A percentile compares a stretch with the other conserved stretches of the same genome.
Evolutionary conservation across 2,797 vertebrate species (phyloP).

Genomic region (Champsocephalus gunnari): DNA sequence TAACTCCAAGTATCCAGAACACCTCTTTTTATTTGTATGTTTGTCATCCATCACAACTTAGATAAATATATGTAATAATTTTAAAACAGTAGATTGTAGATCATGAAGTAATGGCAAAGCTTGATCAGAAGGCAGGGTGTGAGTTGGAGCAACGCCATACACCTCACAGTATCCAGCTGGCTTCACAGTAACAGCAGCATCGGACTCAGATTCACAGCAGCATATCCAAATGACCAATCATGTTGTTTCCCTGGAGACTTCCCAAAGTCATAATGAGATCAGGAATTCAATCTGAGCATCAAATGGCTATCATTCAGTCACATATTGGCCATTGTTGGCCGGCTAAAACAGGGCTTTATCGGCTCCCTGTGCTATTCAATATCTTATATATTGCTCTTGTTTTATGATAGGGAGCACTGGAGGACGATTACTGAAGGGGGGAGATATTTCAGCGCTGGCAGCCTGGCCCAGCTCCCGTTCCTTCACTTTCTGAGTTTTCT

Average conservation of each 20-base stretch:
- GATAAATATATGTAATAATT: too few species aligned
- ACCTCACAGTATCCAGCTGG: slow-evolving; percentile 15
- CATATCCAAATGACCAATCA: slow-evolving; percentile 61
- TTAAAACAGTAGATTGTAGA: too few species aligned
- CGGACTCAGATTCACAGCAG: slow-evolving; percentile 35
- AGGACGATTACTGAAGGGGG: slow-evolving; percentile 60
- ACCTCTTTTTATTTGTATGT: too few species aligned
- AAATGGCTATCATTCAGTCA: slow-evolving; percentile 74
- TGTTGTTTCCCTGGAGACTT: slow-evolving; percentile 50
- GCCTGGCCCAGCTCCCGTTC: slow-evolving; percentile 52
- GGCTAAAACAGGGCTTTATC: slow-evolving; percentile 60
- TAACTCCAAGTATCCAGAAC: too few species aligned
- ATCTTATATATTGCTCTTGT: slow-evolving; percentile 66
- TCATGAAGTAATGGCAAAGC: too few species aligned
- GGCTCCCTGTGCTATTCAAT: slow-evolving; percentile 63
- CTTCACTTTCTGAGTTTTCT: slow-evolving; percentile 56
- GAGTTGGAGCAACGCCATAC: background rate
- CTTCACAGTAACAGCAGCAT: slow-evolving; percentile 31
- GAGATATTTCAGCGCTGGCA: slow-evolving; percentile 54
- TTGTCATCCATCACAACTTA: too few species aligned
- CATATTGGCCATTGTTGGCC: slow-evolving; percentile 67
- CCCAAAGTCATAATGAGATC: slow-evolving; percentile 68
- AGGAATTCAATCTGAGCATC: slow-evolving; percentile 72
- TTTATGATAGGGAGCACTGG: slow-evolving; percentile 61
- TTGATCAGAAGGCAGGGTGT: too few species aligned